Conservation (phyloP, 2,113 vertebrate genomes). For the Anhinga anhinga region DNA sequence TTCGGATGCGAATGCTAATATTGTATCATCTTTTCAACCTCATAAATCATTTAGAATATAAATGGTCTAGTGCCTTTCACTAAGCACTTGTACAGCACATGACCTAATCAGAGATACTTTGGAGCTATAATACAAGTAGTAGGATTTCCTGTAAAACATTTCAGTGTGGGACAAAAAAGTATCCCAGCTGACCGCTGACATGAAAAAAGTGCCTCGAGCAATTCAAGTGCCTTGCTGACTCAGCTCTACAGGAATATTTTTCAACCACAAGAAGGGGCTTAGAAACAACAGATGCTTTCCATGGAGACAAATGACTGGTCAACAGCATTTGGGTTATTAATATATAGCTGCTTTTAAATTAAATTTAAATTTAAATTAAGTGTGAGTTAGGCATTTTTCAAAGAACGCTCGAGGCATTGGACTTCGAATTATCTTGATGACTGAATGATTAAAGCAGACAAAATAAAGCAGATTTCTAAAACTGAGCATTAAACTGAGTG, state of each 20-base stretch:
- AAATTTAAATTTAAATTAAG: neutral
- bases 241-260: neutral
- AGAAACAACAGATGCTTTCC: neutral
- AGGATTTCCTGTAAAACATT: neutral
- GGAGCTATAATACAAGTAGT: neutral
- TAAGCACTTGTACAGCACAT: neutral
- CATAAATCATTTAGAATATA: neutral
- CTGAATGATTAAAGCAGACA: neutral
- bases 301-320: neutral
- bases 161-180: neutral
- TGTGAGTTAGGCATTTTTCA: neutral
- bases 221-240: neutral
- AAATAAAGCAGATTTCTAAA: neutral
- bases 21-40: neutral
- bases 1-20: neutral
- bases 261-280: neutral
- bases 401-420: neutral
- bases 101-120: neutral
- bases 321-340: neutral
- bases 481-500: neutral
- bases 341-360: neutral
- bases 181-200: neutral
- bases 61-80: neutral
- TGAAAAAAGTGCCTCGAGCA: neutral
- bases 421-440: neutral